Evolutionary conservation across 30 jellyfish, hydroid and myxozoan species (phyloP).

Genomic region (Aurelia sp.): DNA sequence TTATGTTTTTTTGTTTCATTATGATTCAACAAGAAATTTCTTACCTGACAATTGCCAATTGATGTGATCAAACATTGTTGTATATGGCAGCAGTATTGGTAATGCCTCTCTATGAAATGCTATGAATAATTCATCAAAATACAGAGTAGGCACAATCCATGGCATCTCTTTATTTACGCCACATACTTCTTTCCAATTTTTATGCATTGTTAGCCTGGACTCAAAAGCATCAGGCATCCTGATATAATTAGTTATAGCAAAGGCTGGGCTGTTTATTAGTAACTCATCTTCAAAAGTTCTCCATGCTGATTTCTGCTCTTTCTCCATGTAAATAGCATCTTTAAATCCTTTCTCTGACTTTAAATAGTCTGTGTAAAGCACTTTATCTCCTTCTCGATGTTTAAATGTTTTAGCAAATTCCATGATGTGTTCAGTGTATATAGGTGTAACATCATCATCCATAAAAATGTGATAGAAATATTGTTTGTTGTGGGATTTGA

Average conservation of each 20-base stretch:
- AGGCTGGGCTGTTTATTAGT: constrained; percentile 59
- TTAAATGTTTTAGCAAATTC: constrained; percentile 7
- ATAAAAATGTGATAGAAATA: constrained; percentile 63
- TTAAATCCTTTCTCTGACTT: constrained; percentile 39
- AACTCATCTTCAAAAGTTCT: constrained; percentile 63
- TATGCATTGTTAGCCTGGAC: constrained; percentile 17
- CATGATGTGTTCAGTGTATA: constrained; percentile 46
- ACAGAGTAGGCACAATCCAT: constrained; percentile 49
- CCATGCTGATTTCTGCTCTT: constrained; percentile 60
- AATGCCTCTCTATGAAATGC: constrained; percentile 73
- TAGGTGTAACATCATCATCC: constrained; percentile 67
- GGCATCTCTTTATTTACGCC: constrained; percentile 46
- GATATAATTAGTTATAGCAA: constrained; percentile 46
- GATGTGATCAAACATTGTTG: constrained; percentile 49
- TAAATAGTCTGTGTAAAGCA: constrained; percentile 7
- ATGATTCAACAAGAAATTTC: not conserved
- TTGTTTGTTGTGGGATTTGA: constrained; percentile 1
- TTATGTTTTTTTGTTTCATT: too few relatives aligned
- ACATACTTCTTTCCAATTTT: constrained; percentile 65
- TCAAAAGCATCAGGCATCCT: constrained; percentile 38
- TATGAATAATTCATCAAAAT: constrained; percentile 62
- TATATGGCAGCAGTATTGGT: constrained; percentile 62
- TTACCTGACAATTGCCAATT: constrained; percentile 56
- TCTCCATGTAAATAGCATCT: constrained; percentile 29
- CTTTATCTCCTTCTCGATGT: constrained; percentile 38